Conservation (phyloP, 2,888 invertebrate genomes). For the Agrochola circellaris region DNA sequence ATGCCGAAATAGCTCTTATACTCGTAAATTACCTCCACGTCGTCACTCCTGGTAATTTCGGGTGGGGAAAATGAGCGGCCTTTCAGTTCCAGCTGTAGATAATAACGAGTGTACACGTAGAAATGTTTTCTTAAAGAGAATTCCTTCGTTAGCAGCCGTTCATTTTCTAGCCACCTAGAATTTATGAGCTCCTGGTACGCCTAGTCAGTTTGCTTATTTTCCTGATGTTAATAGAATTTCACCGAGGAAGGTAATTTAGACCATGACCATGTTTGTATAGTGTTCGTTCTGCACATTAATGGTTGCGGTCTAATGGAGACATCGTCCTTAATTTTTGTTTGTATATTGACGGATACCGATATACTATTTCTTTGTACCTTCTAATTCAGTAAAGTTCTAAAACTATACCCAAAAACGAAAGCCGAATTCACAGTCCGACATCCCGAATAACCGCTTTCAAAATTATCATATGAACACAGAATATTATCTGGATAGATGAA, state of each 20-base stretch:
- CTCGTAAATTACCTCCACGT: conserved; percentile 61
- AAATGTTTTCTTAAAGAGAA: conserved; percentile 53
- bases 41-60: conserved; percentile 55
- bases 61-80: conserved; percentile 50
- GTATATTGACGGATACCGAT: too few species aligned
- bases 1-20: conserved; percentile 53
- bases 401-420: background rate
- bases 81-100: conserved; percentile 37
- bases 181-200: conserved; percentile 39
- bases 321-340: too few species aligned
- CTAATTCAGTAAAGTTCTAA: background rate
- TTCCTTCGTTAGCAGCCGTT: conserved; percentile 40
- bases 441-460: background rate
- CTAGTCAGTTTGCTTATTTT: conserved; percentile 35
- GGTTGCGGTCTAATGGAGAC: background rate
- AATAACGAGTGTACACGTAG: conserved; percentile 49
- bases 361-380: background rate
- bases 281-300: conserved; percentile 11
- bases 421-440: background rate
- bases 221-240: conserved; percentile 13
- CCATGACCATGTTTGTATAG: conserved; percentile 25
- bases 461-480: background rate
- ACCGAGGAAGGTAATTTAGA: conserved; percentile 7
- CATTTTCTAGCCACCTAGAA: conserved; percentile 47
- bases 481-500: background rate